phyloP scores from a whole-genome alignment of 1,140 invertebrate genomes.

The Megathymus violae region DNA sequence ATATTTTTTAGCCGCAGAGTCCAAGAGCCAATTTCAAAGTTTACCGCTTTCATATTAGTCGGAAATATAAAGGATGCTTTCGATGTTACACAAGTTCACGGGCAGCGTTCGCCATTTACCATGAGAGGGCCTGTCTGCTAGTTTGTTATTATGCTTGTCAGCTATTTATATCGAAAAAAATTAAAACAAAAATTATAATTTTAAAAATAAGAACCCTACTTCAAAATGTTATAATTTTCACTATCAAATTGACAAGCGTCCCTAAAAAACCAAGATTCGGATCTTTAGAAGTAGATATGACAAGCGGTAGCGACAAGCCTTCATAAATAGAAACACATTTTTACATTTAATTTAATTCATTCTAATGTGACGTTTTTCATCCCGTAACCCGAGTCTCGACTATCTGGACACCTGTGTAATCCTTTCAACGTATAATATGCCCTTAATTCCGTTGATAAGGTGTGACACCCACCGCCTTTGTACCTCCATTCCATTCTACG shows the following conservation, averaged over 20 bases:
- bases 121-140: too few species aligned
- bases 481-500: conserved; percentile 57
- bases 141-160: too few species aligned
- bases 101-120: too few species aligned
- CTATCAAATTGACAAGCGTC: conserved; percentile 13
- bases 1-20: too few species aligned
- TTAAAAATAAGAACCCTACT: not conserved
- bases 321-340: conserved; percentile 26
- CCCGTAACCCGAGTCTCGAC: conserved; percentile 43
- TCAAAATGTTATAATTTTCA: not conserved
- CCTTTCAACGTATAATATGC: conserved; percentile 77
- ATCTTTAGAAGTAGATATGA: conserved; percentile 23
- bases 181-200: not conserved
- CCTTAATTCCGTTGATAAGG: conserved; percentile 77
- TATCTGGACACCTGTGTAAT: conserved; percentile 75
- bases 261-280: conserved; percentile 6
- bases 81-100: too few species aligned
- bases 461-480: conserved; percentile 78
- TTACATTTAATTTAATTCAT: conserved; percentile 34
- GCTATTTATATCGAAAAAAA: too few species aligned
- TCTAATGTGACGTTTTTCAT: conserved; percentile 38
- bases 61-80: too few species aligned
- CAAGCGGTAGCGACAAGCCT: conserved; percentile 25
- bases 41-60: too few species aligned
- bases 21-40: too few species aligned